Evolutionary conservation across 2,113 vertebrate species (phyloP).

Genomic region (Dipodomys merriami): DNA sequence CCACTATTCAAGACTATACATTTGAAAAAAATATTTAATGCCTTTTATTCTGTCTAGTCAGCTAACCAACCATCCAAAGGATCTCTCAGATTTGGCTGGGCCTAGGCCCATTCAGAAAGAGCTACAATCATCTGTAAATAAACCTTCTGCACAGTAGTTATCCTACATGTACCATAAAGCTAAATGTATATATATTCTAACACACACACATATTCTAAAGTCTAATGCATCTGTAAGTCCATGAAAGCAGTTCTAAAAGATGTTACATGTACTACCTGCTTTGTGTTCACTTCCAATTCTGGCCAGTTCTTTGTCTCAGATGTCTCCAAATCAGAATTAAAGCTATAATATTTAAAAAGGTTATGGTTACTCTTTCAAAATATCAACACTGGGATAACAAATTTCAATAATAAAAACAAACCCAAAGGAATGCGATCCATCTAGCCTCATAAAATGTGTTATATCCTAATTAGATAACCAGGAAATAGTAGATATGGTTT

Average conservation of each 20-base stretch:
- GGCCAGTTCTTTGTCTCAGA: conserved; percentile 1
- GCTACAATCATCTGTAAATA: not conserved
- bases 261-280: conserved; percentile 80
- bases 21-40: conserved; percentile 36
- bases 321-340: conserved; percentile 60
- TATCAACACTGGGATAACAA: not conserved
- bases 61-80: conserved; percentile 4
- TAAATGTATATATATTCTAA: not conserved
- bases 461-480: not conserved
- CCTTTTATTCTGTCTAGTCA: not conserved
- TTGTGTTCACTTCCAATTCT: conserved; percentile 51
- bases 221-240: not conserved
- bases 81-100: not conserved
- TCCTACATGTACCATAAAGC: not conserved
- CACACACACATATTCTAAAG: no score
- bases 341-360: conserved; percentile 82
- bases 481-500: not conserved
- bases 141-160: not conserved
- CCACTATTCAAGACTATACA: not conserved
- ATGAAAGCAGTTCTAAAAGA: not conserved
- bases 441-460: conserved; percentile 28
- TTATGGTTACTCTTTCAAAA: conserved; percentile 51
- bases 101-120: not conserved
- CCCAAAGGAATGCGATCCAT: not conserved
- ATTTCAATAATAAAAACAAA: conserved; percentile 23